Evolutionary conservation across 2,113 vertebrate genomes (phyloP).

Genomic region (Willisornis vidua): DNA sequence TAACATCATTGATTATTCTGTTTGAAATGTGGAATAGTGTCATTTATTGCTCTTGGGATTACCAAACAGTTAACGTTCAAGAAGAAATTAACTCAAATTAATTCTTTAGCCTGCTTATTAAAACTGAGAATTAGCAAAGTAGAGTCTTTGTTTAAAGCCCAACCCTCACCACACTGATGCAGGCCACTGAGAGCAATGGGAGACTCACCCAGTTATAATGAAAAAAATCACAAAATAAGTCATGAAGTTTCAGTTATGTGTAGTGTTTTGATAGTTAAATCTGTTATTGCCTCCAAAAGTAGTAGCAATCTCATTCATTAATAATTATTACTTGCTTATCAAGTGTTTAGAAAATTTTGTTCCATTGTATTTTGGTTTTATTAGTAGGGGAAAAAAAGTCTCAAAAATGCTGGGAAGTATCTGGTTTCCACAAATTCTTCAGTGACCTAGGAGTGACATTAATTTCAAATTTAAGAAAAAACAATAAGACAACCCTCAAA

Average conservation of each 20-base stretch:
- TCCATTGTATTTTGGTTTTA: background rate
- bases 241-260: background rate
- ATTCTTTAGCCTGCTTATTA: background rate
- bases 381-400: background rate
- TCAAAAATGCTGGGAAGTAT: background rate
- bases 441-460: background rate
- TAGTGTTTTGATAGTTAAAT: background rate
- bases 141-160: background rate
- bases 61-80: background rate
- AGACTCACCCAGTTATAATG: background rate
- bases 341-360: background rate
- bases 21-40: background rate
- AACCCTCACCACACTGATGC: background rate
- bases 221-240: background rate
- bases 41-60: background rate
- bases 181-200: background rate
- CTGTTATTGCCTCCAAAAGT: background rate
- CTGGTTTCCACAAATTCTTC: background rate
- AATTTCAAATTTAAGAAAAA: background rate
- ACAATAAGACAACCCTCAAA: background rate
- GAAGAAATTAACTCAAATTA: background rate
- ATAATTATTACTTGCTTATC: background rate
- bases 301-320: background rate
- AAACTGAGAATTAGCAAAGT: background rate
- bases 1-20: background rate